Base-by-base conservation (phyloP, 2,888 invertebrate genomes). In the Cancer borealis region DNA sequence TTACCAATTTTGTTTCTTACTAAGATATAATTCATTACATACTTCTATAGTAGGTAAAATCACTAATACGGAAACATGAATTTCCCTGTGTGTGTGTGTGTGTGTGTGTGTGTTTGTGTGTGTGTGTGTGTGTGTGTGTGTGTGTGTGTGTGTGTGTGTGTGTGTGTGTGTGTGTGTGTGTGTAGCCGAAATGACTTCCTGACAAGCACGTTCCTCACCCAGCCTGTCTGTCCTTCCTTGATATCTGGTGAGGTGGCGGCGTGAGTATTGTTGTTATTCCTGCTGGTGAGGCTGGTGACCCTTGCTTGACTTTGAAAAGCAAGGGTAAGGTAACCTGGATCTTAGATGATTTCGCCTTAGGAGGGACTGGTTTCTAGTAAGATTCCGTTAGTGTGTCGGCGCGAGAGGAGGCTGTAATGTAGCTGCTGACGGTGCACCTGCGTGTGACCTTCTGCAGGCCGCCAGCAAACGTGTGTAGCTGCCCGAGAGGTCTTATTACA, bases 291-390 rank as follows among this genome's bases (percentile, higher is more conserved):
- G 14, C 87, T 87, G 39, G 39, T 87, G 87, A 30, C 87, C 87
- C 87, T 45, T 10, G 45, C 87, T 87, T 45, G 87, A 45, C 45
- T 30, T 87, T 6, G 39, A 87, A 87, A 30, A 39, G 8, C 87
- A 45, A 87, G 87, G 45, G 39, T 87, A 87, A 30, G 87, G 17
- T 45, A 87, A 87, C 87, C 87, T 87, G 45, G 87, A 87, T 87
- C 45, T 45, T 87, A 87, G 87, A 45, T 45, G 45, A 30, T 1
- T 6, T 87, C 10, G 87, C 87, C 87, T 87, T 87, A 30, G 87
- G 87, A 87, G 45, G 87, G 87, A 87, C 87, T 45, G 87, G 87
- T 87, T 87, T 87, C 87, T 87, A 87, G 87, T 45, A 87, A 6
- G 87, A 87, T 45, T 26, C 87, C 87, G 87, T 87, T 87, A 87